These are phyloP conservation scores for Drosophila demipolita DNA, from an alignment of 2,888 invertebrate genomes.

Conservation along the genomic window DNA sequence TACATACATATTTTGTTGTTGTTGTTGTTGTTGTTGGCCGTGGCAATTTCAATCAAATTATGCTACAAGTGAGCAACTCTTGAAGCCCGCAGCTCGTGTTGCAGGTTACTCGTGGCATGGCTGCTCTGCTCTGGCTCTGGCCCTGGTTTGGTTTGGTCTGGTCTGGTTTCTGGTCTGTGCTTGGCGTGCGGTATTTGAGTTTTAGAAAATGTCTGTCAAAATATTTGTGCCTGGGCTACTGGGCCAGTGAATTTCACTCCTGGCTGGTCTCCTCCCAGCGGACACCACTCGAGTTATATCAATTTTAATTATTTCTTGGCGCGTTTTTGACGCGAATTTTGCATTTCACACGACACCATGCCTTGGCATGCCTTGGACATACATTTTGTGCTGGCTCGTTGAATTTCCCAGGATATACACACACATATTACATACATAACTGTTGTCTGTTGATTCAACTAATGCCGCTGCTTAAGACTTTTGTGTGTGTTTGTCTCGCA, in stretches of 20 bases:
- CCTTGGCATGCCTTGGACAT: conserved; percentile 16
- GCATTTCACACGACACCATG: conserved; percentile 63
- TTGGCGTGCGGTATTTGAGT: conserved; percentile 64
- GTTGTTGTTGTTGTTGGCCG: conserved; percentile 28
- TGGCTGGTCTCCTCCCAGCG: conserved; percentile 7
- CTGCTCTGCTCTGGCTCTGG: conserved; percentile 5
- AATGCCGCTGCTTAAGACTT: conserved; percentile 41
- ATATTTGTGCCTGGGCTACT: conserved; percentile 51
- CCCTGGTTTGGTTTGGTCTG: conserved; percentile 11
- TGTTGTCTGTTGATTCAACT: conserved; percentile 39
- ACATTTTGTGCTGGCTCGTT: background rate
- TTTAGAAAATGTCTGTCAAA: conserved; percentile 66
- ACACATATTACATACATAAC: background rate
- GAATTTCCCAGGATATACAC: background rate
- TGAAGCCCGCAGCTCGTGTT: conserved; percentile 12
- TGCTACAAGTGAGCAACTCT: conserved; percentile 54
- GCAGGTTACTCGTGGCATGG: background rate
- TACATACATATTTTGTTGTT: background rate
- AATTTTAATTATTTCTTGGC: conserved; percentile 76
- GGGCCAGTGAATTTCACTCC: conserved; percentile 8
- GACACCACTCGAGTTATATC: conserved; percentile 49
- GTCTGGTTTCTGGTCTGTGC: conserved; percentile 23
- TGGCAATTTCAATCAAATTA: conserved; percentile 76
- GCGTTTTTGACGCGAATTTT: conserved; percentile 65
- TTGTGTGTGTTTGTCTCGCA: conserved; percentile 54